A percentile compares a stretch with the other conserved stretches of the same genome.
Conservation (phyloP, 2,888 invertebrate genomes). For the Melanophora roralis region DNA sequence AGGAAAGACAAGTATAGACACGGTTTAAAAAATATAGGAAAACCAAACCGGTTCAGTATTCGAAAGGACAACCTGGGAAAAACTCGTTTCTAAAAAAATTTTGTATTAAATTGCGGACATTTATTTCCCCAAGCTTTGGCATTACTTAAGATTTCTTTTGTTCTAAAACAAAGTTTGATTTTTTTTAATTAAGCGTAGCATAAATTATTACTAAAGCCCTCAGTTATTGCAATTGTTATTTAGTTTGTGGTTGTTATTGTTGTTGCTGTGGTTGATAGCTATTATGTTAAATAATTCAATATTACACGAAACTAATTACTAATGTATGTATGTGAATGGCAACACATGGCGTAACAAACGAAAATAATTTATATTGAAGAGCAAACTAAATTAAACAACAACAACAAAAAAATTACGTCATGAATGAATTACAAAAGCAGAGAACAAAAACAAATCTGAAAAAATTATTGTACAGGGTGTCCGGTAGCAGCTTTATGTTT, state of each 20-base stretch:
- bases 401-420: neutral
- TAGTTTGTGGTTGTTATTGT: no score
- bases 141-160: neutral
- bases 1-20: no score
- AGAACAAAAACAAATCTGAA: no score
- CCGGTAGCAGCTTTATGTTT: no score
- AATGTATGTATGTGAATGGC: conserved; percentile 48
- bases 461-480: no score
- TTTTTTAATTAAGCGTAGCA: conserved; percentile 46
- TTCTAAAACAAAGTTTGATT: conserved; percentile 32
- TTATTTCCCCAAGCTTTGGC: neutral
- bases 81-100: no score
- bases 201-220: conserved; percentile 49
- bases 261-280: conserved; percentile 15
- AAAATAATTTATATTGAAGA: conserved; percentile 23
- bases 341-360: conserved; percentile 37
- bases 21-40: no score
- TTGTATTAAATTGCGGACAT: no score
- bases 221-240: conserved; percentile 22
- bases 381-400: neutral
- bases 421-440: neutral
- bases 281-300: conserved; percentile 38
- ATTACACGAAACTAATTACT: conserved; percentile 47
- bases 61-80: no score
- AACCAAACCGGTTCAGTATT: no score